Evolutionary conservation across 2,797 vertebrate genomes (phyloP).

Genomic region (Clarias platycephalus): DNA sequence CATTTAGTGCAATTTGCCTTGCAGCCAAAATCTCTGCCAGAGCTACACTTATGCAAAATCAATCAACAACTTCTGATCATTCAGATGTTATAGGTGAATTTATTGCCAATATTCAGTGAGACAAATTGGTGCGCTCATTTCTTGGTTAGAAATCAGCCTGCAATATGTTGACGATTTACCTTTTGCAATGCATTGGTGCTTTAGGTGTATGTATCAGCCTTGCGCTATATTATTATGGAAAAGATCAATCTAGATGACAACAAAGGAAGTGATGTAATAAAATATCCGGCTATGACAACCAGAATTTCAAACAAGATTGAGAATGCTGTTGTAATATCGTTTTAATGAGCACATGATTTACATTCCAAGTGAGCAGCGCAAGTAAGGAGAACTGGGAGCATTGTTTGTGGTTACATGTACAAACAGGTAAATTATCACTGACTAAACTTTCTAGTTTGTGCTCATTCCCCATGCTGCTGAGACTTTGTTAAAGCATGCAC

Average conservation of each 20-base stretch:
- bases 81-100: neutral
- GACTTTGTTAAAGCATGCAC: neutral
- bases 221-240: neutral
- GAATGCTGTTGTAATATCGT: neutral
- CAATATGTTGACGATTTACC: neutral
- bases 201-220: neutral
- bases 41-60: neutral
- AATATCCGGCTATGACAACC: too few species aligned
- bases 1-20: neutral
- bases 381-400: neutral
- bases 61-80: neutral
- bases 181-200: neutral
- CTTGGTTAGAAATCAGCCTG: neutral
- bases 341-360: neutral
- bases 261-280: neutral
- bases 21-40: neutral
- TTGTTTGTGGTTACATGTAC: neutral
- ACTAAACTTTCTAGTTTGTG: constrained; percentile 7
- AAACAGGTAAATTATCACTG: neutral
- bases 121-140: neutral
- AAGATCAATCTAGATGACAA: neutral
- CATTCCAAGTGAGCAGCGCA: neutral
- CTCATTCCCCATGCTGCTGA: neutral
- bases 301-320: neutral
- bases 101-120: neutral